phyloP scores from a whole-genome alignment of 2,797 vertebrate genomes.

The Lepus townsendii region DNA sequence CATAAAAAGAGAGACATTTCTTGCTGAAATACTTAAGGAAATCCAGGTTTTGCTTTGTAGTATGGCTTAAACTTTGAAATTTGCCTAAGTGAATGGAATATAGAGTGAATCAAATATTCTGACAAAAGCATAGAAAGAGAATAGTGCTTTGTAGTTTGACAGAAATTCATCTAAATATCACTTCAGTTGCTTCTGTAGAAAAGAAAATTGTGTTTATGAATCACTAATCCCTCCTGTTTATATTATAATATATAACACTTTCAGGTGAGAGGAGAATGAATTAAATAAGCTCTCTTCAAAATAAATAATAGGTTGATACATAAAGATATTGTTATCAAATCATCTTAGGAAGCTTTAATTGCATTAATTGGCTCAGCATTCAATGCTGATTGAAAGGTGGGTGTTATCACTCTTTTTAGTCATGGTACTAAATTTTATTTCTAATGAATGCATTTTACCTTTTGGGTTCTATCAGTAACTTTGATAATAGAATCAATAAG shows the following conservation, averaged over 20 bases:
- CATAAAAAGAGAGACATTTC: constrained; percentile 14
- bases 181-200: neutral
- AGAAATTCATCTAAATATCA: neutral
- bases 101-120: neutral
- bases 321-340: constrained; percentile 47
- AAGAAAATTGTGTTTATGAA: constrained; percentile 27
- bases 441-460: neutral
- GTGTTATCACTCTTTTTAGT: constrained; percentile 1
- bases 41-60: constrained; percentile 7
- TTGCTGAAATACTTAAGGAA: constrained; percentile 12
- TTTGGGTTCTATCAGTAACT: neutral
- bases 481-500: neutral
- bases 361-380: constrained; percentile 47
- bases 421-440: constrained; percentile 41
- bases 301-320: constrained; percentile 50
- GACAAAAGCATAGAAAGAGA: neutral
- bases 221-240: constrained; percentile 22
- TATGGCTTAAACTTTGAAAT: neutral
- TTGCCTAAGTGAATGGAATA: constrained; percentile 25
- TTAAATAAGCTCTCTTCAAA: constrained; percentile 52
- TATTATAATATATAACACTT: constrained; percentile 19
- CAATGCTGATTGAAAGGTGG: constrained; percentile 10
- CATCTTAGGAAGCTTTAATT: constrained; percentile 30
- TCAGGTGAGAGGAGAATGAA: neutral
- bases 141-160: neutral